Percentiles rank a stretch among this genome's conserved stretches.
Conservation (phyloP, 2,113 vertebrate genomes). For the Crotalus helleri region DNA sequence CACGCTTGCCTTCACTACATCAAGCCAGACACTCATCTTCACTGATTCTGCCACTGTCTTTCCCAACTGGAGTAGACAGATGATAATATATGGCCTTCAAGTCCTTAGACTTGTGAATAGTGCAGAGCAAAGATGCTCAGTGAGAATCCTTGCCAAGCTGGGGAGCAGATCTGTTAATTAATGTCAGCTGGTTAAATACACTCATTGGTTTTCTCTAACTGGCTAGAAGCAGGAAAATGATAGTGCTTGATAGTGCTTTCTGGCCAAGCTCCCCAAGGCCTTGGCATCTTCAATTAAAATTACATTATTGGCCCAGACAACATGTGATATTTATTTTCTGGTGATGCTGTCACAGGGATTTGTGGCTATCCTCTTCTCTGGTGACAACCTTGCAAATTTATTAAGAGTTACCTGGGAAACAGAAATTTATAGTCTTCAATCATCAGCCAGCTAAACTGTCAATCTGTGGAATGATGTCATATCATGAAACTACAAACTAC, state of each 20-base stretch:
- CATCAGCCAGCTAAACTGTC: constrained; percentile 2
- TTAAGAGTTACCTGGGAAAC: background rate
- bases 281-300: background rate
- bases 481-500: constrained; percentile 10
- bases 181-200: background rate
- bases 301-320: background rate
- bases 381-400: background rate
- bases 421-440: background rate
- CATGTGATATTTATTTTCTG: background rate
- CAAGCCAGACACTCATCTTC: background rate
- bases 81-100: background rate
- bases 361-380: background rate
- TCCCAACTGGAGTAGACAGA: background rate
- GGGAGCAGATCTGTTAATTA: background rate
- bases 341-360: background rate
- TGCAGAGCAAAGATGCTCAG: background rate
- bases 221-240: background rate
- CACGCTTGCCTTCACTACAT: background rate
- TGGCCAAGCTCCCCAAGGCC: background rate
- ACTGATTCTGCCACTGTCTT: background rate
- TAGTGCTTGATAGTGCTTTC: background rate
- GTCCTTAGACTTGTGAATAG: background rate
- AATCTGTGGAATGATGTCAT: background rate
- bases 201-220: background rate
- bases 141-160: background rate